Conservation (phyloP, 2,797 vertebrate genomes). For the Eurystomus glaucurus region DNA sequence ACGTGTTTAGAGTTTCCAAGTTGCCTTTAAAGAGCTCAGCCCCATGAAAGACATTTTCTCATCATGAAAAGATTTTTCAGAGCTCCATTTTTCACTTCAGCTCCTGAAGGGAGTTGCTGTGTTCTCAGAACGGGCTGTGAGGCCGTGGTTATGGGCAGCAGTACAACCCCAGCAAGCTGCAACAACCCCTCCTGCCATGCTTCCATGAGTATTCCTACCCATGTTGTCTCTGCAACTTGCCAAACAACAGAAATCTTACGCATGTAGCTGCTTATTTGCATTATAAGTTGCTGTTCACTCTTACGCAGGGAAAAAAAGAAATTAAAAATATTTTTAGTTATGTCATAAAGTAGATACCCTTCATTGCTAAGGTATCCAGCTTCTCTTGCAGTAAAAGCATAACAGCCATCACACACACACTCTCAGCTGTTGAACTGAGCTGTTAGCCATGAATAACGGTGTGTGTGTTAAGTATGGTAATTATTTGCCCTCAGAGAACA, state of each 20-base stretch:
- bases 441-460: background rate
- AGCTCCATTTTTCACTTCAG: background rate
- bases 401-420: background rate
- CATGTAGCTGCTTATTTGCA: background rate
- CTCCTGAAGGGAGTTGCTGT: background rate
- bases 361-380: background rate
- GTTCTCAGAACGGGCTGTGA: background rate
- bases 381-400: background rate
- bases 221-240: background rate
- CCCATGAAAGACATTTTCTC: background rate
- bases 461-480: background rate
- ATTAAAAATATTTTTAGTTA: background rate
- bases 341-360: background rate
- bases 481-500: background rate
- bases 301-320: background rate
- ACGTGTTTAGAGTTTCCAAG: background rate
- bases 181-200: background rate
- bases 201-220: background rate
- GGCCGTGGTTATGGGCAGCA: background rate
- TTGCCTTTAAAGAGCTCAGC: background rate
- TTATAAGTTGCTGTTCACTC: background rate
- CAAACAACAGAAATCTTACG: background rate
- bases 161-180: background rate
- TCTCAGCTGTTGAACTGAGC: background rate
- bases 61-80: background rate